Evolutionary conservation across 1,140 invertebrate genomes (phyloP), one percentile per base, ranked within the genome.

Genomic region (Schlechtendalia chinensis): DNA sequence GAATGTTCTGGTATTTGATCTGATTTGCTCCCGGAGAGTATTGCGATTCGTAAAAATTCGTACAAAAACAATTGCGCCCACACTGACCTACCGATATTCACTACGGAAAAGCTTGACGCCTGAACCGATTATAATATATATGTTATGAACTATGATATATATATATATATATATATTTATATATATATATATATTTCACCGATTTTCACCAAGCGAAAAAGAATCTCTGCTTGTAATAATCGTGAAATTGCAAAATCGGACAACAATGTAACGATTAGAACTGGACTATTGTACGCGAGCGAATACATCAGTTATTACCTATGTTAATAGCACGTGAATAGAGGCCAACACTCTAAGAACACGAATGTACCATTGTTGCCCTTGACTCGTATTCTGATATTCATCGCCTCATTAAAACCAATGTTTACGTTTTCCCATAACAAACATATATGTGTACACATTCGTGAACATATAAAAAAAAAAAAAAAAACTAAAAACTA

Each of bases 321-420:
- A 77, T 77, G 32, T 32, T 77, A 77, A 58, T 77, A 59, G 19
- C 32, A 24, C 58, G 56, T 22, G 72, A 77, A 77, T 77, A 59
- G 19, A 77, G 72, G 72, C 54, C 72, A 77, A 77, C 32, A 54
- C 39, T 45, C 72, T 77, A 54, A n/a, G 29, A 59, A 77, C 32
- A 39, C n/a, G 39, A 59, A 29, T 59, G 54, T 45, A 59, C 24
- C 32, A 24, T 77, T 50, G 32, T 54, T 72, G 69, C 24, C 47
- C 69, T 72, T 72, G 69, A 72, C 50, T 72, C 47, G n/a, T 72
- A 53, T 72, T 54, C 50, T 72, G 47, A 29, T 72, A 53, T 72
- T 54, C 50, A 59, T 69, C 22, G 47, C n/a, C 72, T 58, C 32
- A 32, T 59, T 75, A 56, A 75, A 59, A 59, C 54, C 29, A 24